Evolutionary conservation across 1,140 invertebrate species (phyloP).

Genomic region (Dysdera silvatica): DNA sequence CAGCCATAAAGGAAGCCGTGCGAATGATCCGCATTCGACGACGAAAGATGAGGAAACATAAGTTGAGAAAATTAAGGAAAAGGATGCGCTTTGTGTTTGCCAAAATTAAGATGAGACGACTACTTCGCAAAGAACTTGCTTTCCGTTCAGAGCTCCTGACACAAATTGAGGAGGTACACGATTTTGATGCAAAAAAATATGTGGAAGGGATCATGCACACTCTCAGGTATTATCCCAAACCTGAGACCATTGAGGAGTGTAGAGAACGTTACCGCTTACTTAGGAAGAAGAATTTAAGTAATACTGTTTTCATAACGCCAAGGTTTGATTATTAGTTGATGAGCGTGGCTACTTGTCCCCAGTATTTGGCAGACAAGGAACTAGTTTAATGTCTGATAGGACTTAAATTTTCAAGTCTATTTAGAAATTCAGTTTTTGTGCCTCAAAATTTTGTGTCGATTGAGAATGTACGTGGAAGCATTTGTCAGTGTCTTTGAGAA

Average conservation of each 20-base stretch:
- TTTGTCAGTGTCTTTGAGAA: no score
- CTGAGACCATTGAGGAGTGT: constrained; percentile 29
- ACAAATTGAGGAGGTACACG: constrained; percentile 60
- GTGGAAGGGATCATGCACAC: constrained; percentile 55
- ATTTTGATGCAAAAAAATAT: constrained; percentile 65
- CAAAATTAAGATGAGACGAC: constrained; percentile 57
- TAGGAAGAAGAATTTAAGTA: constrained; percentile 5
- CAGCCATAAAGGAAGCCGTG: constrained; percentile 55
- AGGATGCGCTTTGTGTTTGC: constrained; percentile 64
- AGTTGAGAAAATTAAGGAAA: constrained; percentile 67
- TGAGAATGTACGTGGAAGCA: no score
- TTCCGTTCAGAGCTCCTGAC: constrained; percentile 61
- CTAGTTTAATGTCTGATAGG: no score
- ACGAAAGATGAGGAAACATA: constrained; percentile 79
- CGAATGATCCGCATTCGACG: constrained; percentile 66
- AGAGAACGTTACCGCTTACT: constrained; percentile 1
- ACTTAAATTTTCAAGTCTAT: no score
- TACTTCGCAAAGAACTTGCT: constrained; percentile 61
- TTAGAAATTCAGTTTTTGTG: no score
- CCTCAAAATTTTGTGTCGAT: no score
- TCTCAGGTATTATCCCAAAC: constrained; percentile 52
- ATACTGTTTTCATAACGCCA: constrained; percentile 15
- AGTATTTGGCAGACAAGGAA: no score
- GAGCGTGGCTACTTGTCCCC: no score
- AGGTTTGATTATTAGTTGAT: constrained; percentile 14